Conservation (phyloP, 1,140 invertebrate species). For the Drosophila teissieri region DNA sequence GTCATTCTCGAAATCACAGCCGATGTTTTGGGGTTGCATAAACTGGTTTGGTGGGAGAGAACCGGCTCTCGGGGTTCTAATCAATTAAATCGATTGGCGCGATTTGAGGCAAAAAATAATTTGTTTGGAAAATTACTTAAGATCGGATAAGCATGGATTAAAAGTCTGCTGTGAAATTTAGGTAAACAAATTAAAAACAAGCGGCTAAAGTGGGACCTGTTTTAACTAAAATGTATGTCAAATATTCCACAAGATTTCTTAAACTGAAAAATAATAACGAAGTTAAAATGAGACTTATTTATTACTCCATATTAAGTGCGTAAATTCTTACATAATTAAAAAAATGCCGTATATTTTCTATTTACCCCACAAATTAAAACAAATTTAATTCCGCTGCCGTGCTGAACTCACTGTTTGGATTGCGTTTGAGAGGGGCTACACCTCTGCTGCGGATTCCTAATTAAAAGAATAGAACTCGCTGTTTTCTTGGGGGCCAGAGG, state of each 20-base stretch:
- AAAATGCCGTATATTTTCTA: background rate
- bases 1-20: constrained; percentile 11
- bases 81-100: constrained; percentile 26
- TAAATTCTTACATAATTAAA: background rate
- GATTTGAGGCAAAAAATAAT: constrained; percentile 20
- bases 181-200: constrained; percentile 5
- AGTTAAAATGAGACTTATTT: background rate
- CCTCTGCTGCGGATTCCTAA: constrained; percentile 25
- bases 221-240: background rate
- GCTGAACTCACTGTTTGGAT: constrained; percentile 12
- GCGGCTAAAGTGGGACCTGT: background rate
- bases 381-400: background rate
- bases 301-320: background rate
- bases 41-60: constrained; percentile 42
- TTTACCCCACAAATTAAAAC: background rate
- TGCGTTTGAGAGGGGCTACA: background rate
- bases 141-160: background rate
- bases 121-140: constrained; percentile 18
- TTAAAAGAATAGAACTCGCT: constrained; percentile 53
- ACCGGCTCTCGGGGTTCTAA: constrained; percentile 32
- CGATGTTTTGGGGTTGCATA: constrained; percentile 38
- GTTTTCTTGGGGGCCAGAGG: constrained; percentile 37
- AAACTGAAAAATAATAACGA: background rate
- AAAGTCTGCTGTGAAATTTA: background rate
- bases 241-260: background rate